phyloP scores from a whole-genome alignment of 1,140 invertebrate genomes.

The Lysiphlebus fabarum region DNA sequence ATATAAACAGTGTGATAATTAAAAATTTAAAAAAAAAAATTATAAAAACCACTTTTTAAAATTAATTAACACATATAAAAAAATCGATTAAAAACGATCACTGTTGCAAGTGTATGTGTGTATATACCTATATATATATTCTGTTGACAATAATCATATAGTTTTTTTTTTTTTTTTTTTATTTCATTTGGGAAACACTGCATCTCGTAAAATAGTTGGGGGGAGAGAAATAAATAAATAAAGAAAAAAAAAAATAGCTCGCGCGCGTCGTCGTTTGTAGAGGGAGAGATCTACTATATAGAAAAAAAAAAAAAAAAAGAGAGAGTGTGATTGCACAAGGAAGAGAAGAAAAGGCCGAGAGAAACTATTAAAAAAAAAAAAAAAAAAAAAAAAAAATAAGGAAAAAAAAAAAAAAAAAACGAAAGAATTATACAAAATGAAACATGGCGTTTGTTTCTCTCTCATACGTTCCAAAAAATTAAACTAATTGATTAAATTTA shows the following conservation, averaged over 20 bases:
- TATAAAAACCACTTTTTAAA: not conserved
- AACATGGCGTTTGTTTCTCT: constrained; percentile 52
- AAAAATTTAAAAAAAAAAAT: constrained; percentile 6
- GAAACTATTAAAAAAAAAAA: not conserved
- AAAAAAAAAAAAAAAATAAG: not conserved
- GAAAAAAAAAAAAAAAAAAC: constrained; percentile 4
- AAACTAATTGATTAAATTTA: constrained; percentile 20
- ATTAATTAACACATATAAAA: not conserved
- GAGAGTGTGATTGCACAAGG: not conserved
- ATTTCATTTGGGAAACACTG: too few species aligned
- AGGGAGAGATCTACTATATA: constrained; percentile 8
- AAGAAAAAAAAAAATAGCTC: too few species aligned
- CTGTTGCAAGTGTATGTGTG: too few species aligned
- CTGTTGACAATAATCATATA: too few species aligned
- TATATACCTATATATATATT: too few species aligned
- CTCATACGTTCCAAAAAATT: constrained; percentile 35
- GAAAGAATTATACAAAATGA: constrained; percentile 30
- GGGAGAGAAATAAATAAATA: too few species aligned
- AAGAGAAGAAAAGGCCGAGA: not conserved
- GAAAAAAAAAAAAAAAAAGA: constrained; percentile 1
- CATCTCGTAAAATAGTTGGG: too few species aligned
- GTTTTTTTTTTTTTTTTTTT: too few species aligned
- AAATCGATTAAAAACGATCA: not conserved
- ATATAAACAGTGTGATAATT: not conserved
- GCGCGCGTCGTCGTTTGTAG: too few species aligned